Percentiles rank a stretch among this genome's conserved stretches.
Conservation (phyloP, 2,113 vertebrate species). For the Phodopus roborovskii region DNA sequence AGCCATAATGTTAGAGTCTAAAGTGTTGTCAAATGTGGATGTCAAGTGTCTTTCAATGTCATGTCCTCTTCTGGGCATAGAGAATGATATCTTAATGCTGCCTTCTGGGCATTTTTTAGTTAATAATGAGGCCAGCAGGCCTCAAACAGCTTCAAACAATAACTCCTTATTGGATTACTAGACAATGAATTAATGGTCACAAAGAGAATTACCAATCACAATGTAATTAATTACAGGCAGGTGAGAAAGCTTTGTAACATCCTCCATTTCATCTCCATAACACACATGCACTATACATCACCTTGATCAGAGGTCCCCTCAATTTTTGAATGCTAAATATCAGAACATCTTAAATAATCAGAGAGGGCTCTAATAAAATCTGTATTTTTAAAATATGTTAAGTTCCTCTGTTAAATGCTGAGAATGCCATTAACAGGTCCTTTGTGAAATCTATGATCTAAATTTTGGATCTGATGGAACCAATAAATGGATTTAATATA, state of each 20-base stretch:
- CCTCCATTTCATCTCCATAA: background rate
- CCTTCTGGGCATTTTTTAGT: constrained; percentile 77
- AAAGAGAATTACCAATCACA: constrained; percentile 77
- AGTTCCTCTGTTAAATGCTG: background rate
- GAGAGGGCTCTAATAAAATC: background rate
- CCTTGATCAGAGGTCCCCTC: background rate
- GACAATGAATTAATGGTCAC: constrained; percentile 75
- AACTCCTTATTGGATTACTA: constrained; percentile 82
- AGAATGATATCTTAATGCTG: constrained; percentile 33
- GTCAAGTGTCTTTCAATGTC: constrained; percentile 57
- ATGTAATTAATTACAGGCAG: constrained; percentile 75
- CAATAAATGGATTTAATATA: background rate
- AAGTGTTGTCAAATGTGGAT: constrained; percentile 25
- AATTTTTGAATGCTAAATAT: background rate
- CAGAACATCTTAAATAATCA: constrained; percentile 9
- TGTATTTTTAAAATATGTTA: background rate
- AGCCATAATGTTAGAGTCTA: constrained; percentile 21
- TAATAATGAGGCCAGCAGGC: constrained; percentile 77
- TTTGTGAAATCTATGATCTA: background rate
- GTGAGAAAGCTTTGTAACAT: constrained; percentile 63
- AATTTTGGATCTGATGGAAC: background rate
- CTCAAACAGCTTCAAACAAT: constrained; percentile 80
- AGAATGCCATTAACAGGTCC: background rate
- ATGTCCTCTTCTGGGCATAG: background rate
- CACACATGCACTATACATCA: constrained; percentile 2